Evolutionary conservation across 2,888 invertebrate species (phyloP), one percentile per base, ranked within the genome.

Genomic region (Dastarcus helophoroides): DNA sequence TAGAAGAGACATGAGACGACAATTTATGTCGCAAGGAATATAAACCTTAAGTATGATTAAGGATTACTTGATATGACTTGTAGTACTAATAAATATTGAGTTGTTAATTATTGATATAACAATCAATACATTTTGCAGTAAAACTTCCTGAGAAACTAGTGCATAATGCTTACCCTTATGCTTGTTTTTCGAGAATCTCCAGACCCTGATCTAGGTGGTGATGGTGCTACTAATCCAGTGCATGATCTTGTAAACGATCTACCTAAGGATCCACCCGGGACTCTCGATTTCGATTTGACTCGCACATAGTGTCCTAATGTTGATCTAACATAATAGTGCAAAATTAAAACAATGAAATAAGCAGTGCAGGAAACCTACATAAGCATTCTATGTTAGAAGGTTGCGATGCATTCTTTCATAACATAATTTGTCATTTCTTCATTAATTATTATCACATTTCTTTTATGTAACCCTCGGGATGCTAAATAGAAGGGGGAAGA

Each of bases 211-310:
- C 41, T 33, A 14, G 43, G 40, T 31, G 40, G 36, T 14, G 47
- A 42, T 9, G 46, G 42, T 12, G 51, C 54, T 33, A 70, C 60
- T 14, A 72, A 69, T 37, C 71, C 72, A 14, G 72, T 72, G 33
- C 73, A 73, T 23, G 73, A 73, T 48, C 73, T 67, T 37, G 74
- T 74, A 54, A 74, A 75, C 28, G 73, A 72, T 47, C 75, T 63
- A 44, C 75, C 75, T 55, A 76, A 63, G 60, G 74, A 72, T 41
- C 74, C 69, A 53, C 73, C 72, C 56, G 72, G 71, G 40, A 71
- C 69, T 37, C 73, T 67, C 51, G 73, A 70, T 63, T 73, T 74
- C 49, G 72, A 68, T 56, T 71, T 71, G 64, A 63, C 60, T 63
- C 73, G 58, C 41, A 63, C 60, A 58, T 62, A 65, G 51, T 65